Evolutionary conservation across 1,140 invertebrate species (phyloP).

Genomic region (Bombus soroeensis): DNA sequence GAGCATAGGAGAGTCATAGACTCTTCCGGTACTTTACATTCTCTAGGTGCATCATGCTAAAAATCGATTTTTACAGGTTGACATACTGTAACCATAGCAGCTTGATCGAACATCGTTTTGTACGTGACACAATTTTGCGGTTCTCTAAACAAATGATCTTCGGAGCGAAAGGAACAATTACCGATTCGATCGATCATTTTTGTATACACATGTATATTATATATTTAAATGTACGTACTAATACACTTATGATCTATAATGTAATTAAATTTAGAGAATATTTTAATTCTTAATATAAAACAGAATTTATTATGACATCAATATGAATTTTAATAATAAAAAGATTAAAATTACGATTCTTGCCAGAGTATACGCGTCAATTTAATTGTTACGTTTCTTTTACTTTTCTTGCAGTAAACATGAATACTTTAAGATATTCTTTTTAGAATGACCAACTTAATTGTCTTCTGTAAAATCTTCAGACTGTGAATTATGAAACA

Average conservation of each 20-base stretch:
- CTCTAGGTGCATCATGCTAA: slow-evolving; percentile 43
- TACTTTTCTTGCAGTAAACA: background rate
- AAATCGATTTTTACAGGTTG: slow-evolving; percentile 74
- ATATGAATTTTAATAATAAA: background rate
- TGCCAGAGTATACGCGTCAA: background rate
- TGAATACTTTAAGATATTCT: background rate
- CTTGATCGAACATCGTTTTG: slow-evolving; percentile 62
- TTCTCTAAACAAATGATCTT: slow-evolving; percentile 20
- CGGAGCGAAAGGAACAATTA: background rate
- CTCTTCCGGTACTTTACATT: slow-evolving; percentile 38
- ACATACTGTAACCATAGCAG: slow-evolving; percentile 74
- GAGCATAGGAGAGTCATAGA: background rate
- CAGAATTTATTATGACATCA: background rate
- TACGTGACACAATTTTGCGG: slow-evolving; percentile 9
- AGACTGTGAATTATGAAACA: background rate
- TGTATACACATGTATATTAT: background rate
- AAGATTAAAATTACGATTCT: background rate
- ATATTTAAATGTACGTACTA: background rate
- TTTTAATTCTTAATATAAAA: background rate
- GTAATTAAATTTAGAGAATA: background rate
- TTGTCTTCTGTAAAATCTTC: background rate
- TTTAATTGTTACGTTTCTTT: background rate
- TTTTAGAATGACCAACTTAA: background rate
- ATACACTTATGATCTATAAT: background rate
- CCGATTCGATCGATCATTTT: background rate